Conservation (phyloP, 64 coral and sea anemone species). For the Dendronephthya gigantea region DNA sequence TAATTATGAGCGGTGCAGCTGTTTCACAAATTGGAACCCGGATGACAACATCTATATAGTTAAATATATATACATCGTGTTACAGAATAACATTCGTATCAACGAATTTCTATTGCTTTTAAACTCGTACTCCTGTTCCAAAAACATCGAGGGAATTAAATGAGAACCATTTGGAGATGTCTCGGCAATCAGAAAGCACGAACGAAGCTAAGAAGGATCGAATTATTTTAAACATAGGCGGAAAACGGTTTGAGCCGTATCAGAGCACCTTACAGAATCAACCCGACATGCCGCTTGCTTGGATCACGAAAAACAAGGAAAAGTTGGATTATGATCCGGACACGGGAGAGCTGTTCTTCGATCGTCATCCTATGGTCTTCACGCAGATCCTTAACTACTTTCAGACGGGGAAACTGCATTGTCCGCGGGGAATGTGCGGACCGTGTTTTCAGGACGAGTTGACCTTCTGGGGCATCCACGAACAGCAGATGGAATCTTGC, state of each 20-base stretch:
- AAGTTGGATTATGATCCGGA: conserved; percentile 89
- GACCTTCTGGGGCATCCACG: conserved; percentile 87
- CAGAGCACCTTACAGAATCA: conserved; percentile 76
- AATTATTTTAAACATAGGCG: conserved; percentile 75
- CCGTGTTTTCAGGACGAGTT: conserved; percentile 86
- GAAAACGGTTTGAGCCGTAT: conserved; percentile 78
- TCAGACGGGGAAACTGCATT: conserved; percentile 90
- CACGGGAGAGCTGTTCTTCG: conserved; percentile 89
- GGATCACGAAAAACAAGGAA: conserved; percentile 61
- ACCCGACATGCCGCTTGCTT: conserved; percentile 70
- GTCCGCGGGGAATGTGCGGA: conserved; percentile 73
- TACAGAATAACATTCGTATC: background rate
- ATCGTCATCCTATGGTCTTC: conserved; percentile 90
- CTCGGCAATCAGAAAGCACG: background rate
- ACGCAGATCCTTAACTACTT: conserved; percentile 92
- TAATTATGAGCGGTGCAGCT: background rate
- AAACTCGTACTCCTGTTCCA: background rate
- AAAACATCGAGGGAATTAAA: background rate
- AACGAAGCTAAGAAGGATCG: conserved; percentile 25
- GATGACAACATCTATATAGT: background rate
- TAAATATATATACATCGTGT: background rate
- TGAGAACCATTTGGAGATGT: background rate
- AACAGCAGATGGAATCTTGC: conserved; percentile 97
- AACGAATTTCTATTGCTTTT: no score
- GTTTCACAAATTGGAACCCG: background rate